These are phyloP conservation scores for Folsomia manolachei DNA, from an alignment of 2,888 invertebrate species.

Conservation along the genomic window DNA sequence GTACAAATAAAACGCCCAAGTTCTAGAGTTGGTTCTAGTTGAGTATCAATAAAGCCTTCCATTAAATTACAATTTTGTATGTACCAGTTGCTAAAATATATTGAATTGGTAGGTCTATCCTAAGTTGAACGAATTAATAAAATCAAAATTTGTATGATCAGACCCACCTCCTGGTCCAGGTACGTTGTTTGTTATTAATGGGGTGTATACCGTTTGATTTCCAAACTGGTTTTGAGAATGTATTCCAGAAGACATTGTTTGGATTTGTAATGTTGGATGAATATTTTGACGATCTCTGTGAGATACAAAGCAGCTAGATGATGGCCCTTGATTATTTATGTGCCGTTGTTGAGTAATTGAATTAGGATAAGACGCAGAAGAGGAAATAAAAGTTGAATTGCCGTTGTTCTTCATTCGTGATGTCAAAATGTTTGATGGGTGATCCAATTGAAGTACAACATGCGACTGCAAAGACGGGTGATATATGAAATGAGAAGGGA, in stretches of 20 bases:
- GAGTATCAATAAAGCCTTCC: no score
- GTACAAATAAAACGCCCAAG: no score
- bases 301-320: background rate
- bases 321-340: background rate
- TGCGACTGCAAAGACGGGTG: background rate
- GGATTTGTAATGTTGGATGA: background rate
- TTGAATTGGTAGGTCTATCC: background rate
- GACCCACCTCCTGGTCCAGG: conserved; percentile 24
- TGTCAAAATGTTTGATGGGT: background rate
- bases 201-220: conserved; percentile 12
- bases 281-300: conserved; percentile 2
- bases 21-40: no score
- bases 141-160: conserved; percentile 33
- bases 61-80: no score
- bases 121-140: conserved; percentile 33
- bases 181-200: background rate
- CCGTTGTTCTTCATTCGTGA: background rate
- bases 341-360: background rate
- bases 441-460: background rate
- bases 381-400: background rate
- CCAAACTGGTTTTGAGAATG: conserved; percentile 3
- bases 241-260: background rate
- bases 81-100: no score
- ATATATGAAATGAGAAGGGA: background rate
- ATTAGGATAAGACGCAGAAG: background rate